A percentile compares a stretch with the other conserved stretches of the same genome.
Conservation (phyloP, 2,113 vertebrate species). For the Gnathonemus echidnorhynchus region DNA sequence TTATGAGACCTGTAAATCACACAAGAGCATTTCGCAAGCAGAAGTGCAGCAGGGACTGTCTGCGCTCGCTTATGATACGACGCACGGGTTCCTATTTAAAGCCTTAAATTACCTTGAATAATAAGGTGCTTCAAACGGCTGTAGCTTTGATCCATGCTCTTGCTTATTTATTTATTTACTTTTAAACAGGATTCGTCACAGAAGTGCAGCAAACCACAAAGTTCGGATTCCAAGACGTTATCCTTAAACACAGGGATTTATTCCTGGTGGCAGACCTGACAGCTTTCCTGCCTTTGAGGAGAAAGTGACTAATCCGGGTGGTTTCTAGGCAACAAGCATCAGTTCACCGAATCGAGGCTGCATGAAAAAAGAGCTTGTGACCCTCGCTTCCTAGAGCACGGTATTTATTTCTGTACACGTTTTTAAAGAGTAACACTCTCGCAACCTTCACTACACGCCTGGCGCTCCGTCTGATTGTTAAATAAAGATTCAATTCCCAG, state of each 20-base stretch:
- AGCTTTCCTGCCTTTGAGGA: conserved; percentile 7
- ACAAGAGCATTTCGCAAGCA: not conserved
- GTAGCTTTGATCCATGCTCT: not conserved
- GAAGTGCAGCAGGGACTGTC: not conserved
- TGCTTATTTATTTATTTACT: not conserved
- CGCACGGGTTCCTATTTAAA: not conserved
- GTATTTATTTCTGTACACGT: not conserved
- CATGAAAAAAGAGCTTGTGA: not conserved
- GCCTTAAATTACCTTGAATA: not conserved
- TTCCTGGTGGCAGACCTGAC: conserved; percentile 13
- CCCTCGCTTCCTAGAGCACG: not conserved
- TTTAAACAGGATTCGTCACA: not conserved
- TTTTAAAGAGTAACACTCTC: not conserved
- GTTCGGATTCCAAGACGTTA: not conserved
- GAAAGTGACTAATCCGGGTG: not conserved
- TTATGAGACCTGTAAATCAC: conserved; percentile 32
- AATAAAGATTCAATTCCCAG: not conserved
- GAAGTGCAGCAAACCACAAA: not conserved
- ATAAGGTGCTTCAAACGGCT: not conserved
- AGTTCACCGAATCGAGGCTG: not conserved
- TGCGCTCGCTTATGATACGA: not conserved
- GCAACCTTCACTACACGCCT: not conserved
- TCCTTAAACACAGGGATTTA: not conserved
- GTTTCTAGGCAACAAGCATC: conserved; percentile 18
- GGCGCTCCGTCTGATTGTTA: not conserved